Evolutionary conservation across 1,140 invertebrate species (phyloP).

Genomic region (Aporrectodea caliginosa): DNA sequence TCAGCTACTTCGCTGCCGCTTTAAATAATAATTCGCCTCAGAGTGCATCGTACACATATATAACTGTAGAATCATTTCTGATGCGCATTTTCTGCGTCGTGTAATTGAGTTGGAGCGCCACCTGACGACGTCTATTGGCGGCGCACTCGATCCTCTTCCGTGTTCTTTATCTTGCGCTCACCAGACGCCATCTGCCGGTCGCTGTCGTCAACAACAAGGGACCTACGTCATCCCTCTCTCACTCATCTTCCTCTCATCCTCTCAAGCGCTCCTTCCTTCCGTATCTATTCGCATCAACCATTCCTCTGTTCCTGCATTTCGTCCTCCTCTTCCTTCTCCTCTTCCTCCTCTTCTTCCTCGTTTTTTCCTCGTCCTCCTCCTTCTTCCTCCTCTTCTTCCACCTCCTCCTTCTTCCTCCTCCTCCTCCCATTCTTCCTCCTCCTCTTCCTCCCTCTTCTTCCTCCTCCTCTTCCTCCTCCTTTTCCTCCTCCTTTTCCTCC

Average conservation of each 20-base stretch:
- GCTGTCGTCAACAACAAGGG: too few relatives aligned
- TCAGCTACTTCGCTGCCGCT: constrained; percentile 60
- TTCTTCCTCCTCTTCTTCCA: neutral
- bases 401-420: neutral
- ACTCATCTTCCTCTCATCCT: constrained; percentile 2
- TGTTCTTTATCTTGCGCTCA: too few relatives aligned
- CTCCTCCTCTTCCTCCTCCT: neutral
- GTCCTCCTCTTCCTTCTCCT: constrained; percentile 78
- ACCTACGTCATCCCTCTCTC: too few relatives aligned
- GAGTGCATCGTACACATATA: constrained; percentile 16
- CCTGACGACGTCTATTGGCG: too few relatives aligned
- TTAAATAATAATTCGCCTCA: constrained; percentile 55
- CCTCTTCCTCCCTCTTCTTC: neutral
- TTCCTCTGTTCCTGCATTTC: constrained; percentile 85
- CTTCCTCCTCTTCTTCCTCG: neutral
- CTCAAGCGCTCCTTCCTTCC: constrained; percentile 12
- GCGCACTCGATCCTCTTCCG: too few relatives aligned
- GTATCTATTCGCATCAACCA: neutral
- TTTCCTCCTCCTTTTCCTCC: neutral
- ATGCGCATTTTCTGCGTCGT: neutral
- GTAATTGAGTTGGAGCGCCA: neutral
- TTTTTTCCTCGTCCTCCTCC: constrained; percentile 6
- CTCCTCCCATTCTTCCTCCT: too few relatives aligned
- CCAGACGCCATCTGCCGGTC: too few relatives aligned
- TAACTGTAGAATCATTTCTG: neutral